A percentile compares a stretch with the other conserved stretches of the same genome.
Conservation (phyloP, 1,140 invertebrate species). For the Pectinophora gossypiella region DNA sequence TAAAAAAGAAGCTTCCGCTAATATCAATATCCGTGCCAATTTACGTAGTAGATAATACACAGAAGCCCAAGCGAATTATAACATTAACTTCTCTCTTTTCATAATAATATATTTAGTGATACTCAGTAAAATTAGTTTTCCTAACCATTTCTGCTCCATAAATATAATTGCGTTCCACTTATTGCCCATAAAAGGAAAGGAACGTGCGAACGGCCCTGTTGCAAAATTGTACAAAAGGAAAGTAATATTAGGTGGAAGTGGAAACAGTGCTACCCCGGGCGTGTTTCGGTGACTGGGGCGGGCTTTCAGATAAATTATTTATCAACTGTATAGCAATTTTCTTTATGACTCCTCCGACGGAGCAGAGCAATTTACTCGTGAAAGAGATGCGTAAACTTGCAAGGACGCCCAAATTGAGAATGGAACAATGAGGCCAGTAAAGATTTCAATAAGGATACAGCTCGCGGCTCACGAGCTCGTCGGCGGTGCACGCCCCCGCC, state of each 20-base stretch:
- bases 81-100: background rate
- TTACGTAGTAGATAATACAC: too few relatives aligned
- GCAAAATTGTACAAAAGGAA: conserved; percentile 74
- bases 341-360: conserved; percentile 74
- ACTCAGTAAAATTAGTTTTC: conserved; percentile 66
- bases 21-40: too few relatives aligned
- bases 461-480: background rate
- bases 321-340: conserved; percentile 75
- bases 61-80: conserved; percentile 16
- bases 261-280: conserved; percentile 52
- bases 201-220: conserved; percentile 69
- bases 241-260: conserved; percentile 72
- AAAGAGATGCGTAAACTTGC: conserved; percentile 72
- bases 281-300: conserved; percentile 69
- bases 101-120: conserved; percentile 14
- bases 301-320: conserved; percentile 75
- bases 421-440: conserved; percentile 48
- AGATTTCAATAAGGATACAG: conserved; percentile 46
- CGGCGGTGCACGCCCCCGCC: background rate
- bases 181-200: conserved; percentile 72
- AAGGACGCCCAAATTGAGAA: conserved; percentile 65
- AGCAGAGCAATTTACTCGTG: conserved; percentile 70
- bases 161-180: conserved; percentile 75
- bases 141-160: conserved; percentile 66
- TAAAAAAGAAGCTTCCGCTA: too few relatives aligned